Evolutionary conservation across 2,113 vertebrate species (phyloP).

Genomic region (Steatornis caripensis): DNA sequence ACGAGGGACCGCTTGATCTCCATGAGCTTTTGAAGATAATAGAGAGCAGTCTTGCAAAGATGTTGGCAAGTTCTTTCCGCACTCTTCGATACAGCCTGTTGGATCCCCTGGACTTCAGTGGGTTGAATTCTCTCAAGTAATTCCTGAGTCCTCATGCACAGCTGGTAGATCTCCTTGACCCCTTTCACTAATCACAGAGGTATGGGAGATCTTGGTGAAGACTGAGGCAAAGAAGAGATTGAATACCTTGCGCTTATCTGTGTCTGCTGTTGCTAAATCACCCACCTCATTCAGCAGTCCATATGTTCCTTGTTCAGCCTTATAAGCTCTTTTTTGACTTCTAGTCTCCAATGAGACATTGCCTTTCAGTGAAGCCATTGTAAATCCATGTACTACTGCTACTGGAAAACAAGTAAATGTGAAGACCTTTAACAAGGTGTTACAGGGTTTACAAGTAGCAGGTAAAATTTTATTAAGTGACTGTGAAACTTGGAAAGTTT

Average conservation of each 20-base stretch:
- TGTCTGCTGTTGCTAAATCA: neutral
- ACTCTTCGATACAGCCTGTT: neutral
- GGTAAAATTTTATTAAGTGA: neutral
- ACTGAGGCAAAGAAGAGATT: neutral
- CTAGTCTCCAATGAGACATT: neutral
- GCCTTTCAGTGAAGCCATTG: neutral
- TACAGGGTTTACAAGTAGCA: neutral
- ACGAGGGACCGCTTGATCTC: neutral
- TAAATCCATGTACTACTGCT: neutral
- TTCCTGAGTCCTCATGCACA: neutral
- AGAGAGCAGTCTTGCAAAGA: neutral
- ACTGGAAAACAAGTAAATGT: neutral
- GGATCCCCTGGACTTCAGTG: neutral
- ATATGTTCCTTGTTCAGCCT: neutral
- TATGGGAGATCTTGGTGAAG: neutral
- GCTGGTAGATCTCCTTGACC: neutral
- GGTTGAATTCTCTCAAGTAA: neutral
- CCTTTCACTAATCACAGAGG: neutral
- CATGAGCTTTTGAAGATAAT: neutral
- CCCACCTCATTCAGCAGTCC: neutral
- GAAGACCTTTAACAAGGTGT: neutral
- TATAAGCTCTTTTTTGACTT: neutral
- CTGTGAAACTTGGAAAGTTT: neutral
- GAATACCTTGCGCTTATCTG: neutral
- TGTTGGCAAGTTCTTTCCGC: neutral